Percentiles rank a stretch among this genome's conserved stretches.
Conservation (phyloP, 92 coral and sea anemone genomes). For the Palythoa caribaeorum region DNA sequence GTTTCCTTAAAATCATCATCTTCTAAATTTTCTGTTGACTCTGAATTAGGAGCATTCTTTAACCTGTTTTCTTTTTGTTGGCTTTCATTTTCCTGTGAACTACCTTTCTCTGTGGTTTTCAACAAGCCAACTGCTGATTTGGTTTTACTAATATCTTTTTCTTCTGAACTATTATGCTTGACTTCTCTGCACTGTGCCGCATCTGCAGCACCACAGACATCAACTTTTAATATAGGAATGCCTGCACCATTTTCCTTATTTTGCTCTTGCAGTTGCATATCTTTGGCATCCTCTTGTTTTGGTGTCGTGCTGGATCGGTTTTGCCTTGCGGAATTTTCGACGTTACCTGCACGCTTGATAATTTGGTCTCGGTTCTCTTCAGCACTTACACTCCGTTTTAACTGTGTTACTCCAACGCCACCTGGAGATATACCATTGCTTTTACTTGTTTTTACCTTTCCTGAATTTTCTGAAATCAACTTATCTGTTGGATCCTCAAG, state of each 20-base stretch:
- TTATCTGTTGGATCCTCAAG: conserved; percentile 22
- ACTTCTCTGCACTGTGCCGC: neutral
- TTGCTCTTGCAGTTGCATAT: neutral
- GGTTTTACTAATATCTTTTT: neutral
- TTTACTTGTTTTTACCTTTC: neutral
- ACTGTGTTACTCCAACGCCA: neutral
- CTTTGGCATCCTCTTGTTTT: neutral
- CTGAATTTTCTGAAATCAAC: neutral
- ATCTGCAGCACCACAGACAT: neutral
- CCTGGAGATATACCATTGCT: neutral
- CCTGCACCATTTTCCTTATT: neutral
- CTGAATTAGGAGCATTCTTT: neutral
- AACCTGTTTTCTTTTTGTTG: neutral
- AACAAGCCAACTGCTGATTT: neutral
- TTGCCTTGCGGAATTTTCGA: neutral
- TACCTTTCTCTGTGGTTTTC: neutral
- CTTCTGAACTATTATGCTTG: neutral
- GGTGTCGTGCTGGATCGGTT: neutral
- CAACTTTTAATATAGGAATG: neutral
- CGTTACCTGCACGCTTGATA: neutral
- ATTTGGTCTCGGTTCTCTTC: neutral
- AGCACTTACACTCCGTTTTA: neutral
- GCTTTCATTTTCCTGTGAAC: neutral
- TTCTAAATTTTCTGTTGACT: neutral
- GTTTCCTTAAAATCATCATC: neutral